Conservation (phyloP, 2,113 vertebrate species). For the Lycaon pictus region DNA sequence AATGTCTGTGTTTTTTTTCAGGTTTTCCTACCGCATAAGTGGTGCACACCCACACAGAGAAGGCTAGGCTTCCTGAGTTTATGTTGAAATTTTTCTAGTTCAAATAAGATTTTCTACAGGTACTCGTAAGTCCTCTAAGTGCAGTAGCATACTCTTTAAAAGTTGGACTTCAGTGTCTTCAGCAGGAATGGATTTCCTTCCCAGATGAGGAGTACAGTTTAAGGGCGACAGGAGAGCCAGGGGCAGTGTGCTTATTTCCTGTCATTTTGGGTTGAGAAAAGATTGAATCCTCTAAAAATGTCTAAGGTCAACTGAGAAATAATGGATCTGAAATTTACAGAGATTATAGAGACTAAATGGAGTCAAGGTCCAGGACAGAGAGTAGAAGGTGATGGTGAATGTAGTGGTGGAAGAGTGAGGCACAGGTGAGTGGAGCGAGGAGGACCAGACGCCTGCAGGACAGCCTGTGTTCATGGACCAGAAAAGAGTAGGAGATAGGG, state of each 20-base stretch:
- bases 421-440: neutral
- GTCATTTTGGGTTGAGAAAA: neutral
- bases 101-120: neutral
- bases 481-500: no score
- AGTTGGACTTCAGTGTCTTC: neutral
- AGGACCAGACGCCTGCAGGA: neutral
- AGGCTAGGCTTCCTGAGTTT: neutral
- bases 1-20: neutral
- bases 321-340: neutral
- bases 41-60: neutral
- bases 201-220: neutral
- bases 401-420: neutral
- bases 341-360: neutral
- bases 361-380: fast-evolving
- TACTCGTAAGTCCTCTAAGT: neutral
- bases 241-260: neutral
- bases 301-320: neutral
- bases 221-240: neutral
- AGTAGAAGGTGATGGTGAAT: neutral
- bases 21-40: neutral
- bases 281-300: neutral
- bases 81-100: neutral
- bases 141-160: neutral
- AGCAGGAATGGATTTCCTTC: neutral
- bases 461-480: neutral